Evolutionary conservation across 2,113 vertebrate genomes (phyloP).

Genomic region (Pardalotus punctatus): DNA sequence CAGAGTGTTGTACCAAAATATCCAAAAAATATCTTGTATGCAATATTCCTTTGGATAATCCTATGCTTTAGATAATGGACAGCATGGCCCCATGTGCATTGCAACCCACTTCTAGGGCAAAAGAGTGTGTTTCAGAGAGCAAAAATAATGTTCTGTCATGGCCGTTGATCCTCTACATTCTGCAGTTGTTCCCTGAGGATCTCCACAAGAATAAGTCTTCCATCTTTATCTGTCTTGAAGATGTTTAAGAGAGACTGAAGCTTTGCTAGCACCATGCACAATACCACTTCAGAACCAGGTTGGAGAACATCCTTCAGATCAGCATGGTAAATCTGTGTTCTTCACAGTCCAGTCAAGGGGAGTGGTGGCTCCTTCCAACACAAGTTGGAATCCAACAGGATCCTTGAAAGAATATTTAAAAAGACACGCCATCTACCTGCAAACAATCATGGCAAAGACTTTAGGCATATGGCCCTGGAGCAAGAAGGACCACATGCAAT

Average conservation of each 20-base stretch:
- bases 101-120: not conserved
- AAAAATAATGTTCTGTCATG: not conserved
- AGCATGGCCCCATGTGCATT: not conserved
- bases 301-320: not conserved
- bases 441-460: not conserved
- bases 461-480: not conserved
- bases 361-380: not conserved
- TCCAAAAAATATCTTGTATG: fast-evolving
- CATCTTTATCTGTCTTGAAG: not conserved
- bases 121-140: not conserved
- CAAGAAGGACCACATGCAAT: not conserved
- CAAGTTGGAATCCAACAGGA: not conserved
- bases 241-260: not conserved
- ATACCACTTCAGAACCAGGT: not conserved
- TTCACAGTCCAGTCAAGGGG: not conserved
- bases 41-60: not conserved
- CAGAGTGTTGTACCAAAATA: not conserved
- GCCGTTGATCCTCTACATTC: not conserved
- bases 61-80: not conserved
- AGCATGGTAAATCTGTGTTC: not conserved
- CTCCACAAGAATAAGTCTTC: not conserved
- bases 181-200: not conserved
- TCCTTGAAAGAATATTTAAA: not conserved
- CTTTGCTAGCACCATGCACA: not conserved
- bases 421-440: not conserved